phyloP scores from a whole-genome alignment of 2,888 invertebrate genomes.

The Scaptomyza cyrtandrae region DNA sequence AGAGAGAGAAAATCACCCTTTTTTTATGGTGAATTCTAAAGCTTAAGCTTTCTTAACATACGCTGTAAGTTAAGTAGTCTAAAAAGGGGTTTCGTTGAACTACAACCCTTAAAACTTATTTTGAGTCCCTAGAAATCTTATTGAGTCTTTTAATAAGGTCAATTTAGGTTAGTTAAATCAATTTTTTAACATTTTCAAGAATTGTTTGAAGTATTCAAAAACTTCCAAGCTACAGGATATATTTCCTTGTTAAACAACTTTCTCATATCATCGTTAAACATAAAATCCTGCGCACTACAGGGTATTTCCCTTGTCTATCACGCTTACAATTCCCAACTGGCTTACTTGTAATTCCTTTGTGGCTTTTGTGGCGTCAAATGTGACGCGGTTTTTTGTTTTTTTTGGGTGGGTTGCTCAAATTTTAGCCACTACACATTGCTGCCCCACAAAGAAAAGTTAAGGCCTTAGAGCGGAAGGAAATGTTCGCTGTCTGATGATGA shows the following conservation, averaged over 20 bases:
- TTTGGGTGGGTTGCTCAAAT: conserved; percentile 19
- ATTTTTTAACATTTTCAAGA: too few species aligned
- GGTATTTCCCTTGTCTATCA: conserved; percentile 4
- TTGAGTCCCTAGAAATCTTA: too few species aligned
- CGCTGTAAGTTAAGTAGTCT: conserved; percentile 1
- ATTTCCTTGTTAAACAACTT: too few species aligned
- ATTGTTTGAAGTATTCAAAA: too few species aligned
- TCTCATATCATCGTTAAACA: too few species aligned
- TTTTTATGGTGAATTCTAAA: conserved; percentile 29
- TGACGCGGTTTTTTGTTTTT: conserved; percentile 40
- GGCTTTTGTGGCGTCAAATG: conserved; percentile 64
- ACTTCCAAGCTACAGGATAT: too few species aligned
- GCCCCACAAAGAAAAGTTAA: conserved; percentile 23
- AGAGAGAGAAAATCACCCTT: conserved; percentile 46
- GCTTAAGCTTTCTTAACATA: conserved; percentile 26
- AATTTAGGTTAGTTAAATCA: too few species aligned
- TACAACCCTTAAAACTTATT: too few species aligned
- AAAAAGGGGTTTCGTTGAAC: background rate
- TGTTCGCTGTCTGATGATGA: conserved; percentile 55
- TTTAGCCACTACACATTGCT: conserved; percentile 1
- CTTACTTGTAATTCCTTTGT: conserved; percentile 38
- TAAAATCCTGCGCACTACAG: conserved; percentile 5
- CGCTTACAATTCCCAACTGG: background rate
- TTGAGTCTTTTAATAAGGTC: too few species aligned
- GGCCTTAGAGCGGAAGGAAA: conserved; percentile 57